Conservation (phyloP, 2,113 vertebrate species). For the Cyrtonyx montezumae region DNA sequence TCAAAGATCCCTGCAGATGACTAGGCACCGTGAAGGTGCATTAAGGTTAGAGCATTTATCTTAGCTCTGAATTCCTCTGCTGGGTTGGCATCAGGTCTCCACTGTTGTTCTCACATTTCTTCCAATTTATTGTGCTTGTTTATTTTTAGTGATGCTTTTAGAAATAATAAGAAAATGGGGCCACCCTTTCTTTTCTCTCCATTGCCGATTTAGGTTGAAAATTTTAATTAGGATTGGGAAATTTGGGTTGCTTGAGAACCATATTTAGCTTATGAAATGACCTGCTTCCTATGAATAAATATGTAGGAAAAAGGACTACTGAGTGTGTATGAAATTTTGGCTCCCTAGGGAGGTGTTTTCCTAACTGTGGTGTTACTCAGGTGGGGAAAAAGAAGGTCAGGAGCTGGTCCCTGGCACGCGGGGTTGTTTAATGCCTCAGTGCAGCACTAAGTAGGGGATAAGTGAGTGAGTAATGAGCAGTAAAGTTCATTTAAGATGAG, state of each 20-base stretch:
- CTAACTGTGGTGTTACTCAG: not conserved
- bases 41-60: slow-evolving; percentile 57
- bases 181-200: not conserved
- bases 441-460: not conserved
- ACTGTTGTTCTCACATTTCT: not conserved
- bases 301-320: slow-evolving; percentile 1
- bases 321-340: not conserved
- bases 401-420: not conserved
- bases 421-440: slow-evolving; percentile 11
- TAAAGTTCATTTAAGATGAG: slow-evolving; percentile 9
- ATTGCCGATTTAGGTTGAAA: not conserved
- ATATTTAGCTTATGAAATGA: slow-evolving; percentile 20
- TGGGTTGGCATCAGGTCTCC: not conserved
- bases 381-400: slow-evolving; percentile 34
- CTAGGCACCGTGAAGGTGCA: slow-evolving; percentile 46
- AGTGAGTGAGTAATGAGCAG: not conserved
- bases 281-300: slow-evolving; percentile 33
- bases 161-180: slow-evolving; percentile 5
- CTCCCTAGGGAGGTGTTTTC: slow-evolving; percentile 6
- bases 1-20: slow-evolving; percentile 50
- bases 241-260: not conserved
- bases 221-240: not conserved
- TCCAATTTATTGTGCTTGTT: not conserved
- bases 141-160: slow-evolving; percentile 17
- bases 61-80: slow-evolving; percentile 35